These are phyloP conservation scores for Patagioenas fasciata DNA, from an alignment of 2,113 vertebrate species.

Conservation along the genomic window DNA sequence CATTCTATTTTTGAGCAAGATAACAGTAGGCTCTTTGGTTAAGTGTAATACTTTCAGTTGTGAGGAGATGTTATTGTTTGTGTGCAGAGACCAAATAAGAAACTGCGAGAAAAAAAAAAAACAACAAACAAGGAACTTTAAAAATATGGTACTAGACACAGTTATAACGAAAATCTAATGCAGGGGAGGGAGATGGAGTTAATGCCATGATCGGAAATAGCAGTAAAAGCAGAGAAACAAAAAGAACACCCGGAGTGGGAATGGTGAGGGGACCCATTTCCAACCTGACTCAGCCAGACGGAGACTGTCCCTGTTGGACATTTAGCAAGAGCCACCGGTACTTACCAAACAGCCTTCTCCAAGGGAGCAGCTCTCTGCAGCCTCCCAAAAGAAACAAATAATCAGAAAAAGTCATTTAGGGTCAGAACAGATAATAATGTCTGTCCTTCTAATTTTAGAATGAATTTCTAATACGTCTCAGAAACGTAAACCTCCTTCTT, in stretches of 20 bases:
- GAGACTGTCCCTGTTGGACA: not conserved
- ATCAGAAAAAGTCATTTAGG: not conserved
- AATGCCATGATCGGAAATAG: not conserved
- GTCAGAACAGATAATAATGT: not conserved
- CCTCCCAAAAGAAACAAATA: not conserved
- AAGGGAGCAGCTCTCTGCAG: not conserved
- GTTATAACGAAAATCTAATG: not conserved
- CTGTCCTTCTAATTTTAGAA: slow-evolving; percentile 3
- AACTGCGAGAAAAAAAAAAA: not conserved
- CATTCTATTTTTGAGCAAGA: not conserved
- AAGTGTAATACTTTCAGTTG: not conserved
- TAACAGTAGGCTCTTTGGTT: not conserved
- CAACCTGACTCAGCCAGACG: not conserved
- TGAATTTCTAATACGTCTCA: slow-evolving; percentile 9
- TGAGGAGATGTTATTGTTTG: not conserved
- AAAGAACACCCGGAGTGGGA: not conserved
- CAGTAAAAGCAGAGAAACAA: not conserved
- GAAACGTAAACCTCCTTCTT: not conserved
- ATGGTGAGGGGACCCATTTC: not conserved
- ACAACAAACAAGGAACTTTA: not conserved
- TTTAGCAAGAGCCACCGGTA: not conserved
- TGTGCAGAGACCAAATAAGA: not conserved
- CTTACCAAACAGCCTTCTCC: not conserved
- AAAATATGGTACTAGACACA: not conserved
- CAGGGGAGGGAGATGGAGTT: not conserved